phyloP scores from a whole-genome alignment of 2,888 invertebrate species.

The Pterostichus madidus region DNA sequence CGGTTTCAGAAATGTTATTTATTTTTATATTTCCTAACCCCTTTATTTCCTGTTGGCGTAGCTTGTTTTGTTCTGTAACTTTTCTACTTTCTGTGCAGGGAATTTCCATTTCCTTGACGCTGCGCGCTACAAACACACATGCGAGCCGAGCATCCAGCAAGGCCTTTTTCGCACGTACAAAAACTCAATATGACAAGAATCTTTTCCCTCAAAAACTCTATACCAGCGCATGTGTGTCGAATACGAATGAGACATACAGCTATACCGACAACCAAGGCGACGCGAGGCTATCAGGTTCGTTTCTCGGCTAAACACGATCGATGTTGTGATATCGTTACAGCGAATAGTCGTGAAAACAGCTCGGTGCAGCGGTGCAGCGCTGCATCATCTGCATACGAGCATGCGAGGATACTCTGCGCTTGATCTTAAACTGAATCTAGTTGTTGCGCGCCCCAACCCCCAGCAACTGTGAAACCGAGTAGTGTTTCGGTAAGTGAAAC shows the following conservation, averaged over 20 bases:
- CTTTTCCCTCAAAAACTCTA: conserved; percentile 63
- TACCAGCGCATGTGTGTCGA: conserved; percentile 52
- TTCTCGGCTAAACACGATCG: conserved; percentile 60
- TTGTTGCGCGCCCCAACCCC: not conserved
- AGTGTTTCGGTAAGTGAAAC: not conserved
- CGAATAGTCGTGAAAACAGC: conserved; percentile 50
- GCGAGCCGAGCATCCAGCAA: conserved; percentile 41
- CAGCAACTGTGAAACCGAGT: not conserved
- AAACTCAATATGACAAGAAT: conserved; percentile 67
- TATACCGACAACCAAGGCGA: conserved; percentile 1
- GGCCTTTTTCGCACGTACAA: conserved; percentile 63
- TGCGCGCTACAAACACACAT: conserved; percentile 41
- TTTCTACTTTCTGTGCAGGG: conserved; percentile 59
- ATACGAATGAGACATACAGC: conserved; percentile 58
- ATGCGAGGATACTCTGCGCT: not conserved
- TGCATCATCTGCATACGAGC: conserved; percentile 35
- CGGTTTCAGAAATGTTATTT: conserved; percentile 50
- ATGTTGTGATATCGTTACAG: conserved; percentile 59
- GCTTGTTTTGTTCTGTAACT: conserved; percentile 59
- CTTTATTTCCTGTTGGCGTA: conserved; percentile 56
- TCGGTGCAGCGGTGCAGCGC: too few relatives aligned
- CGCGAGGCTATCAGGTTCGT: conserved; percentile 14
- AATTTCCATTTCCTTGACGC: conserved; percentile 54
- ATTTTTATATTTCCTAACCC: conserved; percentile 59
- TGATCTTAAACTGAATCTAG: too few relatives aligned